phyloP scores from a whole-genome alignment of 35 echinoderm and acorn worm genomes.

The Apostichopus californicus region DNA sequence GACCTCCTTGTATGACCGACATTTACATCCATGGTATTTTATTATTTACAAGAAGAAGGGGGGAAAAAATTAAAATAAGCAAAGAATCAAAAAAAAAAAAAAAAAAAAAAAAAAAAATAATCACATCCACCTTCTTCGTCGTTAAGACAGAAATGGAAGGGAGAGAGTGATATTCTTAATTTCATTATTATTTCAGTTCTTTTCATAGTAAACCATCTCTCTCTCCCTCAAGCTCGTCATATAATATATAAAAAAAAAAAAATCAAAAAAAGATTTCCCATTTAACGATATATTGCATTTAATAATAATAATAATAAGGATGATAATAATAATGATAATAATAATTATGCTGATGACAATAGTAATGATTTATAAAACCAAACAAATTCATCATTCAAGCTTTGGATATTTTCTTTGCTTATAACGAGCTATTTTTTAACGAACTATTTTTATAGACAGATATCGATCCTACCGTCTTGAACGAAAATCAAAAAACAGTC shows the following conservation, averaged over 20 bases:
- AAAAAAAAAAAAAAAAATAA: not conserved
- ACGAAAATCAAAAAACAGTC: too few species aligned
- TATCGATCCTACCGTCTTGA: too few species aligned
- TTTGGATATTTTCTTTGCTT: too few species aligned
- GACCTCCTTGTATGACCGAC: not conserved
- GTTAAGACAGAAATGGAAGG: not conserved
- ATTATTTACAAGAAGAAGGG: not conserved
- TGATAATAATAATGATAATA: too few species aligned
- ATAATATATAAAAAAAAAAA: too few species aligned
- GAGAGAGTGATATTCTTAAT: not conserved
- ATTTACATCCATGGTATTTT: not conserved
- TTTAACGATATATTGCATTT: not conserved
- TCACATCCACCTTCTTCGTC: not conserved
- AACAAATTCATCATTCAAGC: too few species aligned
- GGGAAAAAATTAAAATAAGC: not conserved
- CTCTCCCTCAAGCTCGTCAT: not conserved
- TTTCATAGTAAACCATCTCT: not conserved
- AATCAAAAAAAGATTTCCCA: not conserved
- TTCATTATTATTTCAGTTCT: slow-evolving; percentile 40
- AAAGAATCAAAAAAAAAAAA: not conserved
- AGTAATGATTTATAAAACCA: too few species aligned
- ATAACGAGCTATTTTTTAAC: too few species aligned
- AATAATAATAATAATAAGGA: too few species aligned
- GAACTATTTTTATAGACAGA: too few species aligned
- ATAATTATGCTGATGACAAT: too few species aligned